These are phyloP conservation scores for Drosophila sulfurigaster DNA, from an alignment of 1,140 invertebrate species.

Conservation along the genomic window DNA sequence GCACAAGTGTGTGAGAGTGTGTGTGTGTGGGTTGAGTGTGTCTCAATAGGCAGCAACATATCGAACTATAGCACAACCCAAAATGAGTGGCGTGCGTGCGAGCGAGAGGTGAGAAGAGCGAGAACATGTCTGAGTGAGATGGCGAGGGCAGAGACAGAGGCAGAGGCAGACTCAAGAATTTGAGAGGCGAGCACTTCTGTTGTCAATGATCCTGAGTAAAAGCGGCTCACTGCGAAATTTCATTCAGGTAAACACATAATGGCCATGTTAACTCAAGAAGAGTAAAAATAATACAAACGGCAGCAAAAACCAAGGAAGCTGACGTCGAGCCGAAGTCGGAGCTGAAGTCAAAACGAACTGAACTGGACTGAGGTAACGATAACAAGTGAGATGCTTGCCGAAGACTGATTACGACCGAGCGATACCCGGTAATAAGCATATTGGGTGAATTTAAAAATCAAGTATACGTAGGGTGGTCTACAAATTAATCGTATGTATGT, in stretches of 20 bases:
- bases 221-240: constrained; percentile 41
- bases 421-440: background rate
- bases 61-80: constrained; percentile 3
- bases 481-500: too few relatives aligned
- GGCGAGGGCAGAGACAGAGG: background rate
- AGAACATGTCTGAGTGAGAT: constrained; percentile 1
- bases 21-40: constrained; percentile 38
- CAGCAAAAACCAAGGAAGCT: constrained; percentile 38
- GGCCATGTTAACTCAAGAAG: constrained; percentile 40
- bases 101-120: constrained; percentile 5
- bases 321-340: constrained; percentile 10
- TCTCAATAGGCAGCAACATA: constrained; percentile 20
- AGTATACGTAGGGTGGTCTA: too few relatives aligned
- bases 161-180: constrained; percentile 7
- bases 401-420: background rate
- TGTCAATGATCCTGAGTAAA: constrained; percentile 46
- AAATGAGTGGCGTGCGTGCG: constrained; percentile 3
- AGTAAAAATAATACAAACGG: constrained; percentile 26
- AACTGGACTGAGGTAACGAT: constrained; percentile 37
- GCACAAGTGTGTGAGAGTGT: constrained; percentile 1
- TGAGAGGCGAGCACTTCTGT: constrained; percentile 33
- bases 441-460: background rate
- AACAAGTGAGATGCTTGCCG: constrained; percentile 23
- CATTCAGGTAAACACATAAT: constrained; percentile 39
- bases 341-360: background rate